Percentiles rank a stretch among this genome's conserved stretches.
Evolutionary conservation across 2,888 invertebrate species (phyloP).

Genomic region (Patella pellucida): DNA sequence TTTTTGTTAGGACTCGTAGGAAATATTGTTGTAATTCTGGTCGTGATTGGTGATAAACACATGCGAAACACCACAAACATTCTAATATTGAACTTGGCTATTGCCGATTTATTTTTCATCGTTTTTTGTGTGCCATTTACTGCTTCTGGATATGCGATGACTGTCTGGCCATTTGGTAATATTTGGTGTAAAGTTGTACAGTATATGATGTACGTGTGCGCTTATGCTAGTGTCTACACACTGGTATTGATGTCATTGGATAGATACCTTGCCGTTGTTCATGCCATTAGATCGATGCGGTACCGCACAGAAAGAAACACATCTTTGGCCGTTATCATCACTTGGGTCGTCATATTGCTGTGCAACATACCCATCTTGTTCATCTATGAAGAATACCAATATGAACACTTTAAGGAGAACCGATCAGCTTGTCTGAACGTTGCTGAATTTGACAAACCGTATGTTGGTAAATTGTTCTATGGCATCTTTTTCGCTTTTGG

Average conservation of each 20-base stretch:
- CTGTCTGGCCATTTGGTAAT: conserved; percentile 91
- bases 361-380: conserved; percentile 66
- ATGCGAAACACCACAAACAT: conserved; percentile 95
- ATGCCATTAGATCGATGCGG: conserved; percentile 90
- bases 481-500: conserved; percentile 82
- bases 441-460: conserved; percentile 21
- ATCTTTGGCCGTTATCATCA: conserved; percentile 81
- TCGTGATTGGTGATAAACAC: conserved; percentile 88
- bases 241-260: conserved; percentile 94
- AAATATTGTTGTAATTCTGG: conserved; percentile 88
- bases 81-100: conserved; percentile 89
- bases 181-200: conserved; percentile 92
- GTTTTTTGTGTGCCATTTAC: conserved; percentile 95
- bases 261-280: conserved; percentile 90
- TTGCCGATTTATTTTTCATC: conserved; percentile 91
- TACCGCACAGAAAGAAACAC: conserved; percentile 87
- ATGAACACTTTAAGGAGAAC: conserved; percentile 68
- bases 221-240: conserved; percentile 93
- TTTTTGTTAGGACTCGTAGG: conserved; percentile 90
- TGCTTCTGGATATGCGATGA: conserved; percentile 88
- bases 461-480: conserved; percentile 45
- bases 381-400: conserved; percentile 50
- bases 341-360: conserved; percentile 82
- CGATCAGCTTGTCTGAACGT: conserved; percentile 59
- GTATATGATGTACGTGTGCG: conserved; percentile 91